Evolutionary conservation across 2,797 vertebrate genomes (phyloP).

Genomic region (Lithobates sylvaticus): DNA sequence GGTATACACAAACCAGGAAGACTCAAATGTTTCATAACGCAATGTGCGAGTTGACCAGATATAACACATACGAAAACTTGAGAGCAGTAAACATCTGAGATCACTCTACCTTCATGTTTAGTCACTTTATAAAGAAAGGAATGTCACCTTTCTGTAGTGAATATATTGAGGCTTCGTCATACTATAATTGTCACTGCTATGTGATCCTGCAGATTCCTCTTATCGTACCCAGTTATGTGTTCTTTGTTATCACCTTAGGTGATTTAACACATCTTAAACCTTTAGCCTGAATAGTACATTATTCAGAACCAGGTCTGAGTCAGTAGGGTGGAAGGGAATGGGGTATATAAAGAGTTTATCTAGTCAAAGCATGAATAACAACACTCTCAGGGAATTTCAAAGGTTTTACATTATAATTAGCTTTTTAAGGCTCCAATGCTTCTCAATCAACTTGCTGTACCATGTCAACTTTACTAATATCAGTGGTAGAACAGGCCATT

Average conservation of each 20-base stretch:
- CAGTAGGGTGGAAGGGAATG: not conserved
- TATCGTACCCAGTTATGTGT: not conserved
- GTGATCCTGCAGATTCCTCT: not conserved
- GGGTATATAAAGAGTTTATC: too few relatives aligned
- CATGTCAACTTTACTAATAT: too few relatives aligned
- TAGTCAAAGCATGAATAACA: too few relatives aligned
- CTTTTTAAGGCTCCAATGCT: too few relatives aligned
- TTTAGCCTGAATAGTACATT: not conserved
- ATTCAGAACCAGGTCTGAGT: not conserved
- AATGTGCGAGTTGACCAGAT: slow-evolving; percentile 46
- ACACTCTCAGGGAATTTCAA: too few relatives aligned
- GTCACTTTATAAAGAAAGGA: slow-evolving; percentile 54
- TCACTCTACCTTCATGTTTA: slow-evolving; percentile 42
- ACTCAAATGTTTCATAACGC: slow-evolving; percentile 34
- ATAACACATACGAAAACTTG: slow-evolving; percentile 51
- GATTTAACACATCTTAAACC: not conserved
- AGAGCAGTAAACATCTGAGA: slow-evolving; percentile 49
- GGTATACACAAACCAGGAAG: slow-evolving; percentile 23
- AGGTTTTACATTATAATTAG: too few relatives aligned
- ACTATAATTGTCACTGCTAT: not conserved
- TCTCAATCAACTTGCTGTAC: too few relatives aligned
- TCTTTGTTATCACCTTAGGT: not conserved
- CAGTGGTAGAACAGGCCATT: too few relatives aligned
- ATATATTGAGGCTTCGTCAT: not conserved
- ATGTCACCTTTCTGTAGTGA: slow-evolving; percentile 44